Evolutionary conservation across 2,888 invertebrate species (phyloP), one percentile per base, ranked within the genome.

Genomic region (Rhogogaster chlorosoma): DNA sequence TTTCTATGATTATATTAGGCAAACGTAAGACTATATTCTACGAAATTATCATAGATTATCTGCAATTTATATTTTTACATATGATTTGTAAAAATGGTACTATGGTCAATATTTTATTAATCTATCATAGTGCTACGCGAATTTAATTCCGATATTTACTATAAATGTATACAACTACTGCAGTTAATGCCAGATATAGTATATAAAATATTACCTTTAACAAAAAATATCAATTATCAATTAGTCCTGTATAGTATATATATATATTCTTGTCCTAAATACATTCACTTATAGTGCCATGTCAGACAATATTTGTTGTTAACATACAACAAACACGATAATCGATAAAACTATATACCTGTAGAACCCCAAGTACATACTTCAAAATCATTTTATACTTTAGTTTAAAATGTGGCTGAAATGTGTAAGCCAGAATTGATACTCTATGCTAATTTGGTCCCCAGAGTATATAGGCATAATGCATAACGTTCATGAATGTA

Each of bases 251-350:
- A 53, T 26, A 15, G n/a, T n/a, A 29, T 53, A 77, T 73, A 77
- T 49, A 32, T 80, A 36, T 38, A 38, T 78, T 57, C 36, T 61
- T 80, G 38, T 77, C 77, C 77, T 61, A 67, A 49, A 67, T 15
- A 64, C 29, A 67, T 83, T 83, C 83, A 70, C 64, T 83, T 67
- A 83, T 70, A 83, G 83, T 83, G 83, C 64, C 83, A 83, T 67
- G 83, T 64, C 64, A 67, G 83, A 83, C 83, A 83, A 83, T 83
- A 83, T 49, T 83, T 83, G 83, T 83, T 67, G 64, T 67, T 70
- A 3, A 32, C 22, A 38, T n/a, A 53, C 83, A 83, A 83, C 83
- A 83, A 83, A 29, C 67, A 83, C 32, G 70, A 64, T 83, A 83
- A 64, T 83, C 70, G 42, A 49, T 83, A 67, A 42, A 73, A 73